Conservation (phyloP, 2,113 vertebrate genomes). For the Charina bottae region DNA sequence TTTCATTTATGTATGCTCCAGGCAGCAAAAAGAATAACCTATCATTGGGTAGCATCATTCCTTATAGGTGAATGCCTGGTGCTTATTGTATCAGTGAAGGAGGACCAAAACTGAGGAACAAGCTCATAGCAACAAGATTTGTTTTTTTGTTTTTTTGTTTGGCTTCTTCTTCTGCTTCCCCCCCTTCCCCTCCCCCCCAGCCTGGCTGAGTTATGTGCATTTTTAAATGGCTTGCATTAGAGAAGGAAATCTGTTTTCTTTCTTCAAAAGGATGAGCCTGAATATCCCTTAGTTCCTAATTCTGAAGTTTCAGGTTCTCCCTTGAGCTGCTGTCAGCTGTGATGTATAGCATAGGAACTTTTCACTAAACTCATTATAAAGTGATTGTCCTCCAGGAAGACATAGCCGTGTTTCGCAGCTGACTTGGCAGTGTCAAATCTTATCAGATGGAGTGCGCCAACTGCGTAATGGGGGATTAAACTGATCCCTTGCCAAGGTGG, state of each 20-base stretch:
- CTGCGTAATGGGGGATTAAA: constrained; percentile 43
- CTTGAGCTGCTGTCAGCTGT: constrained; percentile 74
- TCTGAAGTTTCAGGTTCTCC: constrained; percentile 71
- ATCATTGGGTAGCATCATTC: neutral
- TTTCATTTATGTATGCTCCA: neutral
- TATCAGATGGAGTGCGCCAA: constrained; percentile 46
- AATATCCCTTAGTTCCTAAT: constrained; percentile 70
- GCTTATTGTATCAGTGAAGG: constrained; percentile 27
- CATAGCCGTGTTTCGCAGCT: constrained; percentile 48
- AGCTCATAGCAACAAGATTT: constrained; percentile 60
- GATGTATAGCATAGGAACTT: constrained; percentile 76
- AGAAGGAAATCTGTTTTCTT: constrained; percentile 62
- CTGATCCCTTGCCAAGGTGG: constrained; percentile 16
- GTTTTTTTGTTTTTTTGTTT: constrained; percentile 58
- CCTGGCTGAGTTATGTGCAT: constrained; percentile 67
- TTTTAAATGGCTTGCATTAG: constrained; percentile 65
- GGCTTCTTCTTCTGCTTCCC: neutral
- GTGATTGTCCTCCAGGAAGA: constrained; percentile 74
- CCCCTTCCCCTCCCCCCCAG: neutral
- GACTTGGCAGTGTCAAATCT: constrained; percentile 60
- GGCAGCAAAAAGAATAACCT: neutral
- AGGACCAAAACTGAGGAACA: constrained; percentile 62
- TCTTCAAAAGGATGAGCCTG: constrained; percentile 62
- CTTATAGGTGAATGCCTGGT: neutral
- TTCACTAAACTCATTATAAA: constrained; percentile 77